A percentile compares a stretch with the other conserved stretches of the same genome.
phyloP scores from a whole-genome alignment of 2,888 invertebrate species.

The Scrobipalpa costella region DNA sequence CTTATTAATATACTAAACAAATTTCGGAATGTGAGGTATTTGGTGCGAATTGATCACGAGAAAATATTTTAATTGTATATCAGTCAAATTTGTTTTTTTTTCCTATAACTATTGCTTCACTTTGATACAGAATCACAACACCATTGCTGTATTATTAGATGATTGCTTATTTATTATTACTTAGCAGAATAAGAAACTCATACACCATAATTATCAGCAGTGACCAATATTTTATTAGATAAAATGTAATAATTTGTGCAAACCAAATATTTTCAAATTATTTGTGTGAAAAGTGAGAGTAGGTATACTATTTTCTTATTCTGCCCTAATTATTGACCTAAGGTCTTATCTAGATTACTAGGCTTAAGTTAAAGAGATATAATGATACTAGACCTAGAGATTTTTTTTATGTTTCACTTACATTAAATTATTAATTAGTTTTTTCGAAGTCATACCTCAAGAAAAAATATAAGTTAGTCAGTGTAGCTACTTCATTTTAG shows the following conservation, averaged over 20 bases:
- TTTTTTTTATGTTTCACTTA: too few relatives aligned
- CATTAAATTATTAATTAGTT: too few relatives aligned
- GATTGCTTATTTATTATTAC: conserved; percentile 6
- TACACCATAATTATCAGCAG: too few relatives aligned
- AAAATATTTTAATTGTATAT: conserved; percentile 16
- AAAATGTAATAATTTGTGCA: too few relatives aligned
- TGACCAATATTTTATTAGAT: too few relatives aligned
- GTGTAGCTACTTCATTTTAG: too few relatives aligned
- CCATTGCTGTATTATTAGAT: neutral
- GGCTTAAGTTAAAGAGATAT: neutral
- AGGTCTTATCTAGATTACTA: conserved; percentile 10
- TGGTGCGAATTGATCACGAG: conserved; percentile 13
- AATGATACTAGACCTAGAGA: neutral
- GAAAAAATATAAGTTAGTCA: too few relatives aligned
- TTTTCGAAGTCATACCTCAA: too few relatives aligned
- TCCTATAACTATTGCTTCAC: conserved; percentile 8
- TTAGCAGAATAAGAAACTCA: conserved; percentile 7
- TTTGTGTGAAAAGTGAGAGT: neutral
- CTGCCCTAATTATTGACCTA: conserved; percentile 11
- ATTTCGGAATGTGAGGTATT: conserved; percentile 11
- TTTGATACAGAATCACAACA: conserved; percentile 4
- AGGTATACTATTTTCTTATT: conserved; percentile 11
- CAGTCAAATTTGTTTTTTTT: conserved; percentile 13
- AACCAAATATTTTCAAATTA: neutral
- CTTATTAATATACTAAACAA: conserved; percentile 22